These are phyloP conservation scores for Drosophila niveifrons DNA, from an alignment of 2,888 invertebrate genomes.

Conservation along the genomic window DNA sequence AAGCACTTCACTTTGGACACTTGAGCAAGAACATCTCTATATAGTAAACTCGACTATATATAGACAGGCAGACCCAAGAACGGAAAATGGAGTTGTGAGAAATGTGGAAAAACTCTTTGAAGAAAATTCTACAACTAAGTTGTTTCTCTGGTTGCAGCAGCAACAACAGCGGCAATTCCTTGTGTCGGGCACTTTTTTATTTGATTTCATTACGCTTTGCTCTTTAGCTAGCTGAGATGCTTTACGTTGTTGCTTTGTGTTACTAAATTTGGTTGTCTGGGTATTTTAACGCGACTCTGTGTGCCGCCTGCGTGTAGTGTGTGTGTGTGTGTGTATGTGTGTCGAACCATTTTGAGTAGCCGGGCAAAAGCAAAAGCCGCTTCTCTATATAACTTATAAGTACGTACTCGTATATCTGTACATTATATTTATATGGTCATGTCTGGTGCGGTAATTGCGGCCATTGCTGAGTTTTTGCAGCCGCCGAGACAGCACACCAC, in stretches of 20 bases:
- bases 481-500: constrained; percentile 25
- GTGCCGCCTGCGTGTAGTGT: too few relatives aligned
- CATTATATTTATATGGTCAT: constrained; percentile 59
- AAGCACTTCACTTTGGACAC: constrained; percentile 70
- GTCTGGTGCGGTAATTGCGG: constrained; percentile 67
- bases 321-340: constrained; percentile 45
- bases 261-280: constrained; percentile 80
- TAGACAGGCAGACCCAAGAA: constrained; percentile 66
- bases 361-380: constrained; percentile 51
- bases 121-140: constrained; percentile 56
- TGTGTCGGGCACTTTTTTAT: constrained; percentile 64
- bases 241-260: constrained; percentile 52
- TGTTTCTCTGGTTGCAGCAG: constrained; percentile 24
- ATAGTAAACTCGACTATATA: constrained; percentile 61
- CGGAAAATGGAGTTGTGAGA: constrained; percentile 54
- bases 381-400: constrained; percentile 54
- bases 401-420: constrained; percentile 19
- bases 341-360: constrained; percentile 79
- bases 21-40: constrained; percentile 37
- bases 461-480: constrained; percentile 62
- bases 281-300: constrained; percentile 60
- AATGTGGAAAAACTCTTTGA: constrained; percentile 71
- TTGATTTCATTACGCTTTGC: constrained; percentile 74
- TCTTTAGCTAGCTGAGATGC: constrained; percentile 67
- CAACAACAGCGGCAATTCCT: constrained; percentile 5